Conservation (phyloP, 2,797 vertebrate genomes). For the Pipistrellus nathusii region DNA sequence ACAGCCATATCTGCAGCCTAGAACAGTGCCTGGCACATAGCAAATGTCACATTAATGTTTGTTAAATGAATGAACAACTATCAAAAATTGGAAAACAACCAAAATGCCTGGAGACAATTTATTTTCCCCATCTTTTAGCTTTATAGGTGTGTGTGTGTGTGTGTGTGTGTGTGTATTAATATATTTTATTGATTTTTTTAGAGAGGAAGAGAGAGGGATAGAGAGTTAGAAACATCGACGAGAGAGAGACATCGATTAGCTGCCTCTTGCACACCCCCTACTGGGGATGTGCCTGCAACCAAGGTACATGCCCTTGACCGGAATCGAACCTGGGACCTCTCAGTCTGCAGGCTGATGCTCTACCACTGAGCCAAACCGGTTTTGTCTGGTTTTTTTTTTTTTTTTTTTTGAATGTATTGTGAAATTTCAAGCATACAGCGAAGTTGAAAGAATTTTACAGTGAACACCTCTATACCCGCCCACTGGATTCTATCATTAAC, state of each 20-base stretch:
- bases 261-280: too few relatives aligned
- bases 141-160: neutral
- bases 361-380: too few relatives aligned
- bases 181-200: too few relatives aligned
- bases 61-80: neutral
- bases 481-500: neutral
- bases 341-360: too few relatives aligned
- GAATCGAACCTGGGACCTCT: too few relatives aligned
- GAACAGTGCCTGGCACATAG: neutral
- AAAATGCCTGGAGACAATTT: slow-evolving; percentile 18
- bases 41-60: neutral
- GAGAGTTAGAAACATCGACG: too few relatives aligned
- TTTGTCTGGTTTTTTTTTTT: too few relatives aligned
- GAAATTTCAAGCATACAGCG: neutral
- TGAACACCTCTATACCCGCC: neutral
- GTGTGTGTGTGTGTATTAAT: too few relatives aligned
- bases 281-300: too few relatives aligned
- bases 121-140: neutral
- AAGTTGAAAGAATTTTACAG: slow-evolving; percentile 26
- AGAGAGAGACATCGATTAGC: too few relatives aligned
- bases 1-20: neutral
- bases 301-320: too few relatives aligned
- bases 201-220: too few relatives aligned
- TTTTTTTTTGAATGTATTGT: neutral
- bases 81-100: neutral